phyloP scores from a whole-genome alignment of 1,140 invertebrate species.

The Camponotus vicinus region DNA sequence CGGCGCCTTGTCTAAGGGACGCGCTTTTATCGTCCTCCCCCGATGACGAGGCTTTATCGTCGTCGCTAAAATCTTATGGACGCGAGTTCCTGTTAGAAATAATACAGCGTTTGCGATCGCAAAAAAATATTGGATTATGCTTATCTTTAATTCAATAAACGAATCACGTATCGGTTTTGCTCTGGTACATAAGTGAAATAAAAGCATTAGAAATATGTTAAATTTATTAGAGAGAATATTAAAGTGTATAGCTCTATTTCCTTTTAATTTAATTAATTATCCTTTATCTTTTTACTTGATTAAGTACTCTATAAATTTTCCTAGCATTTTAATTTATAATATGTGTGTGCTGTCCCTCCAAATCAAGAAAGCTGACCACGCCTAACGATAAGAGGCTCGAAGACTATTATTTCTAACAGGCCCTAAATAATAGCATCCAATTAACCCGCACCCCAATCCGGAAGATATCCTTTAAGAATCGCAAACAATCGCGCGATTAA shows the following conservation, averaged over 20 bases:
- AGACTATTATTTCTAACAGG: no score
- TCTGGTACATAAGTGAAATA: no score
- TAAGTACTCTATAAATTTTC: neutral
- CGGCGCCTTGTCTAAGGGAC: slow-evolving; percentile 11
- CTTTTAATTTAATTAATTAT: neutral
- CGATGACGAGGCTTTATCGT: slow-evolving; percentile 4
- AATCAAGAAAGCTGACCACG: slow-evolving; percentile 31
- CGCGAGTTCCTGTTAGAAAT: neutral
- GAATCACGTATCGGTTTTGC: neutral
- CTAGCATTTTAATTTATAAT: neutral
- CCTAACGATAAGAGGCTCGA: neutral
- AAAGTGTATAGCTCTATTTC: neutral
- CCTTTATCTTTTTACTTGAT: neutral
- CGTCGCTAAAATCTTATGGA: slow-evolving; percentile 31
- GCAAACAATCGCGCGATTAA: slow-evolving; percentile 46
- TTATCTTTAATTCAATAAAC: neutral
- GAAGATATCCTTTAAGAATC: slow-evolving; percentile 43
- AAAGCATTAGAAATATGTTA: no score
- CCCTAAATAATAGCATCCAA: slow-evolving; percentile 22
- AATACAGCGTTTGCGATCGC: neutral
- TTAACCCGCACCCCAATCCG: slow-evolving; percentile 31
- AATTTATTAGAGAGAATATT: neutral
- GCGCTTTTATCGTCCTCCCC: slow-evolving; percentile 19
- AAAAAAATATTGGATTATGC: neutral
- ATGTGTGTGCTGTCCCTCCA: neutral